Evolutionary conservation across 2,888 invertebrate genomes (phyloP).

Genomic region (Reticulitermes lucifugus): DNA sequence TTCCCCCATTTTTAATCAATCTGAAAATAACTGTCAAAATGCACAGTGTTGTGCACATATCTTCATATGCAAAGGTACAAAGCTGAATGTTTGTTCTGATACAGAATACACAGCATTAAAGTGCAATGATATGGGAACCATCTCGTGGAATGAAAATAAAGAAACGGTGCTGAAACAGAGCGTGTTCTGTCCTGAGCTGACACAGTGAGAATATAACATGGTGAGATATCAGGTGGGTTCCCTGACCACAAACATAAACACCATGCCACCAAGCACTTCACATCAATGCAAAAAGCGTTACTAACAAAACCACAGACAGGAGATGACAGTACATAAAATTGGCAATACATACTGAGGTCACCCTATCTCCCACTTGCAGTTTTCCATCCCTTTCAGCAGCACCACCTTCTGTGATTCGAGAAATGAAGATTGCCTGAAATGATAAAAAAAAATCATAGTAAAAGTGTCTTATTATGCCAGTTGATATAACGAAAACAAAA

Average conservation of each 20-base stretch:
- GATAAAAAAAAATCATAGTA: not conserved
- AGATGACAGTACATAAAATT: not conserved
- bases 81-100: too few relatives aligned
- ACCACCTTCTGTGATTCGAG: constrained; percentile 88
- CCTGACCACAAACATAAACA: not conserved
- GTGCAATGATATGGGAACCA: too few relatives aligned
- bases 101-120: too few relatives aligned
- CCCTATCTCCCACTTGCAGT: constrained; percentile 86
- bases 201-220: constrained; percentile 7
- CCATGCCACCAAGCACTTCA: constrained; percentile 13
- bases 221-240: constrained; percentile 35
- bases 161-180: constrained; percentile 6
- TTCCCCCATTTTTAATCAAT: too few relatives aligned
- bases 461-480: too few relatives aligned
- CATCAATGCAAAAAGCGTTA: not conserved
- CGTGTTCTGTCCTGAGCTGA: not conserved
- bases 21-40: too few relatives aligned
- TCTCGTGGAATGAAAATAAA: too few relatives aligned
- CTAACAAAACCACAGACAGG: not conserved
- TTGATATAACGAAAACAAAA: too few relatives aligned
- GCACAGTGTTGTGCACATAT: too few relatives aligned
- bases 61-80: too few relatives aligned
- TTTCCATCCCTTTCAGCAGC: constrained; percentile 95
- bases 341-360: constrained; percentile 71
- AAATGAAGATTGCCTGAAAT: constrained; percentile 84